These are phyloP conservation scores for Drymodes brunneopygia DNA, from an alignment of 2,113 vertebrate genomes.

Conservation along the genomic window DNA sequence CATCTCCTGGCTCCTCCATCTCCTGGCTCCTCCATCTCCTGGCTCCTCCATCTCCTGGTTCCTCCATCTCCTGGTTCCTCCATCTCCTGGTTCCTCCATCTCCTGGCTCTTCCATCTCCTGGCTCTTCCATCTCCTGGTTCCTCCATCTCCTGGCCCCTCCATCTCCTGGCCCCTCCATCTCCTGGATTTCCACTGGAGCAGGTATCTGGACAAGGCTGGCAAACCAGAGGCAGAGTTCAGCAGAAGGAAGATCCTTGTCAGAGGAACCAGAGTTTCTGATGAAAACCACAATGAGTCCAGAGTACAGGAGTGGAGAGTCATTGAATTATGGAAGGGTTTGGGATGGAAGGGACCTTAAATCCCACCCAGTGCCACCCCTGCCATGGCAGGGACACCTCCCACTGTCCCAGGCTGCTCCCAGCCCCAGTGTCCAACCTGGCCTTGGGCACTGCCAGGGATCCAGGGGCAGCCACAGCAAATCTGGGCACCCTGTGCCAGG, in stretches of 20 bases:
- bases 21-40: background rate
- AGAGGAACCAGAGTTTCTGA: background rate
- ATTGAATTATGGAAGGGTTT: background rate
- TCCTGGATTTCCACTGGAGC: background rate
- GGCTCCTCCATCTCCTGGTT: background rate
- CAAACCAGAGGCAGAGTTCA: background rate
- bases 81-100: background rate
- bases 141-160: fast-evolving
- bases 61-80: no score
- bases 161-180: background rate
- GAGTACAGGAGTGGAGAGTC: background rate
- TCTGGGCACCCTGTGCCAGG: background rate
- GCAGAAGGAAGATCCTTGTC: background rate
- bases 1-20: background rate
- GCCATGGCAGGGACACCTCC: background rate
- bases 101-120: background rate
- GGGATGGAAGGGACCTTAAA: background rate
- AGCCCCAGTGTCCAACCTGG: background rate
- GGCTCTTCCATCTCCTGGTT: background rate
- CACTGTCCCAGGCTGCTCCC: background rate
- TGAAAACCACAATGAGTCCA: background rate
- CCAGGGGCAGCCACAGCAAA: background rate
- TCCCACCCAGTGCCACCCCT: fast-evolving
- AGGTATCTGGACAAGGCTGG: background rate
- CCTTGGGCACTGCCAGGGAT: background rate